Evolutionary conservation across 2,113 vertebrate species (phyloP).

Genomic region (Diphyllodes magnificus): DNA sequence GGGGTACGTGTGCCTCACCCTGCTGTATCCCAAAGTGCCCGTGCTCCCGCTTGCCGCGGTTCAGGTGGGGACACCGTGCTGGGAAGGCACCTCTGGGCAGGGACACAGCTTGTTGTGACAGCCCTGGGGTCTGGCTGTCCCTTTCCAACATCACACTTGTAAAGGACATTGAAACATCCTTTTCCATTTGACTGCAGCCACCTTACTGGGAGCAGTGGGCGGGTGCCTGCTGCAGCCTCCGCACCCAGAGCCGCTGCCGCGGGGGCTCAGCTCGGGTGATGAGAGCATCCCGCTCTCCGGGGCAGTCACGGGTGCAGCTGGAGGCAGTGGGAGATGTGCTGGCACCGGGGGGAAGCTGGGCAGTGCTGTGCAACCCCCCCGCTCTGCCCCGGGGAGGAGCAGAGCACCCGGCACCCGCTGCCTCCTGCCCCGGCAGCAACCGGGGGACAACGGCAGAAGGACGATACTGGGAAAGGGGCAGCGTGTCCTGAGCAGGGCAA

Average conservation of each 20-base stretch:
- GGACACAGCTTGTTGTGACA: fast-evolving
- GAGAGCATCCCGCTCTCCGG: fast-evolving
- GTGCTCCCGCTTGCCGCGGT: fast-evolving
- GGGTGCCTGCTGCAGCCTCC: not conserved
- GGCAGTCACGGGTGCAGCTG: fast-evolving
- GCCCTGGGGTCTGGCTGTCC: not conserved
- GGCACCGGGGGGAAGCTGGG: not conserved
- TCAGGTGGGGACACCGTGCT: fast-evolving
- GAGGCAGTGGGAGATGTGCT: not conserved
- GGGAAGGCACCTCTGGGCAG: not conserved
- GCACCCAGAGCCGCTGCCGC: not conserved
- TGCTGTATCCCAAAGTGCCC: not conserved
- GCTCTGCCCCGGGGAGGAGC: not conserved
- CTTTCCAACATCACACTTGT: not conserved
- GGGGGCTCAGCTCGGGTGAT: fast-evolving
- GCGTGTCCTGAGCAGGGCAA: fast-evolving
- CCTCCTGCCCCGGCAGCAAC: not conserved
- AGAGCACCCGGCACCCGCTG: not conserved
- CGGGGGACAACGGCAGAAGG: not conserved
- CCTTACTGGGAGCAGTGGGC: not conserved
- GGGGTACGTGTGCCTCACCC: fast-evolving
- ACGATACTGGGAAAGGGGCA: not conserved
- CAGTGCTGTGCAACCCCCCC: fast-evolving
- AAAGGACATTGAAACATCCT: fast-evolving
- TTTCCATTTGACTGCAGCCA: not conserved